phyloP scores from a whole-genome alignment of 2,797 vertebrate genomes.

The Ibycter americanus region DNA sequence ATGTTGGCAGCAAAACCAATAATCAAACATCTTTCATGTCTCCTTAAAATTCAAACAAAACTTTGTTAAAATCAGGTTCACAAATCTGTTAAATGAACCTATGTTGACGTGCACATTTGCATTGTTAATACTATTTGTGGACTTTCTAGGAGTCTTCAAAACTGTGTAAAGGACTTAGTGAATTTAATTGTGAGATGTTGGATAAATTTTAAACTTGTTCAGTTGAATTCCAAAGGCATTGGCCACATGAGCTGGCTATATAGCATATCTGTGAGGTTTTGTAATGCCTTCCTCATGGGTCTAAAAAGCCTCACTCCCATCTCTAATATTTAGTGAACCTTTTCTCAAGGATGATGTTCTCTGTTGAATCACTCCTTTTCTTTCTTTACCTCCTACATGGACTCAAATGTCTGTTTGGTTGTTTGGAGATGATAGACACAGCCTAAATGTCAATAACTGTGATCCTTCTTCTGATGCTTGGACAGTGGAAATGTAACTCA shows the following conservation, averaged over 20 bases:
- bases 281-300: background rate
- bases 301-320: background rate
- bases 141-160: background rate
- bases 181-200: background rate
- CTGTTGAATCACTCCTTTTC: background rate
- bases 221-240: background rate
- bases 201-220: background rate
- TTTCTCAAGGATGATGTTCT: background rate
- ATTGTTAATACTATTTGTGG: background rate
- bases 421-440: background rate
- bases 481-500: background rate
- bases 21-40: background rate
- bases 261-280: background rate
- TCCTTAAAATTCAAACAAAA: background rate
- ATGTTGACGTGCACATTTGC: background rate
- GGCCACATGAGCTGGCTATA: background rate
- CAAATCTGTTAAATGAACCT: background rate
- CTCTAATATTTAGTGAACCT: background rate
- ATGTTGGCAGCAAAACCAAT: background rate
- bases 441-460: background rate
- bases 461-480: background rate
- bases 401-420: background rate
- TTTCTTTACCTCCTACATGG: background rate
- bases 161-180: background rate
- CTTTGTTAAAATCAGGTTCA: background rate